Percentiles rank a stretch among this genome's conserved stretches.
phyloP scores from a whole-genome alignment of 1,140 invertebrate species.

The Epicauta chinensis region DNA sequence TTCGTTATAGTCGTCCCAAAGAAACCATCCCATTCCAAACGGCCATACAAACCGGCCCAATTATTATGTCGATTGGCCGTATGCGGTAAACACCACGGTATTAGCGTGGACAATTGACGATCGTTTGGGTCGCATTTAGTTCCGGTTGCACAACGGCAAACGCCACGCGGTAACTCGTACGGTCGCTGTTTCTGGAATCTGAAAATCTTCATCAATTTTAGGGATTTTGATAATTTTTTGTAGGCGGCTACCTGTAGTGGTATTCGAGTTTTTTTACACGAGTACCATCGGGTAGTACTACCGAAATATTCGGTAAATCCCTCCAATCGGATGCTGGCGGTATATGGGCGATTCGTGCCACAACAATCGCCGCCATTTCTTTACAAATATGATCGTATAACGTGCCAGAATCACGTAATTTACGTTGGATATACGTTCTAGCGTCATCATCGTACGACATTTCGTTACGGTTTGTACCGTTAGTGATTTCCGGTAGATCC shows the following conservation, averaged over 20 bases:
- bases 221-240: too few relatives aligned
- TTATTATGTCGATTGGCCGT: constrained; percentile 81
- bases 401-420: constrained; percentile 52
- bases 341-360: constrained; percentile 69
- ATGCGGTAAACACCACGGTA: constrained; percentile 88
- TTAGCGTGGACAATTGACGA: constrained; percentile 77
- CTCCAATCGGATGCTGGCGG: constrained; percentile 82
- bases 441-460: constrained; percentile 66
- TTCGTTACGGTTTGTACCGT: constrained; percentile 62
- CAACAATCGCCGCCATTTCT: constrained; percentile 71
- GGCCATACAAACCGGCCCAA: constrained; percentile 72
- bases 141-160: constrained; percentile 68
- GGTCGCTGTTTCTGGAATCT: constrained; percentile 64
- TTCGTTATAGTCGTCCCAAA: constrained; percentile 84
- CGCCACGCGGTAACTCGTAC: constrained; percentile 61
- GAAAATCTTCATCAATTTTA: too few relatives aligned
- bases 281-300: constrained; percentile 64
- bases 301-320: constrained; percentile 73
- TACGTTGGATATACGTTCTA: constrained; percentile 66
- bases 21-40: constrained; percentile 79
- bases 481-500: constrained; percentile 70
- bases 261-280: constrained; percentile 54
- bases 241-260: constrained; percentile 20
- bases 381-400: constrained; percentile 74
- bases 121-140: constrained; percentile 63